phyloP scores from a whole-genome alignment of 2,888 invertebrate species.

The Elaeidobius kamerunicus region DNA sequence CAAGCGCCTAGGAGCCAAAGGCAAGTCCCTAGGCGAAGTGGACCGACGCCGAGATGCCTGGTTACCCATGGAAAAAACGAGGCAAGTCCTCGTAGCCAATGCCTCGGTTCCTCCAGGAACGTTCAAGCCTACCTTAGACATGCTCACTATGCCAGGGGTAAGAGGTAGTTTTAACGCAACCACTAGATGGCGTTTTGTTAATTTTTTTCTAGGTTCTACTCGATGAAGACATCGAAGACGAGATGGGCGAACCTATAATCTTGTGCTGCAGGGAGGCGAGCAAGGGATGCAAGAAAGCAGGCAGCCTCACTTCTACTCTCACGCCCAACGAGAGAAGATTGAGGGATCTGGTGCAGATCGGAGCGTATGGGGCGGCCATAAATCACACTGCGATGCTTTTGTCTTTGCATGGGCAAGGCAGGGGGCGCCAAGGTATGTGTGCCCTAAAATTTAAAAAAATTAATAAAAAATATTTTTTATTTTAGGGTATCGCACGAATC shows the following conservation, averaged over 20 bases:
- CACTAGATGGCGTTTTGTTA: not conserved
- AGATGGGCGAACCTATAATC: constrained; percentile 15
- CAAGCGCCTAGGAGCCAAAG: too few species aligned
- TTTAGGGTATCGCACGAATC: constrained; percentile 73
- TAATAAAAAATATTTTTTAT: not conserved
- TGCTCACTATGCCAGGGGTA: constrained; percentile 22
- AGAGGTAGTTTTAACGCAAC: not conserved
- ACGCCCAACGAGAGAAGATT: constrained; percentile 15
- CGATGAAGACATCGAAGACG: constrained; percentile 18
- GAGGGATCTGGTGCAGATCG: constrained; percentile 11
- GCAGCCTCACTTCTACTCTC: constrained; percentile 5
- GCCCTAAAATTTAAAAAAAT: not conserved
- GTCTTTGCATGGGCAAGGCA: constrained; percentile 81
- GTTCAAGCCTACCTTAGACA: constrained; percentile 7
- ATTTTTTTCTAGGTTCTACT: constrained; percentile 9
- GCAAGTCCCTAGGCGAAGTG: constrained; percentile 4
- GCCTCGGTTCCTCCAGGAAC: constrained; percentile 1
- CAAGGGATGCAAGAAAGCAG: constrained; percentile 6
- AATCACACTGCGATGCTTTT: constrained; percentile 81
- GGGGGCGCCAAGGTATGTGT: constrained; percentile 53
- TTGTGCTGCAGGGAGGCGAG: constrained; percentile 15
- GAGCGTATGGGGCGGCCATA: constrained; percentile 65
- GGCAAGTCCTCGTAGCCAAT: constrained; percentile 7
- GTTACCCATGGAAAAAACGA: constrained; percentile 19
- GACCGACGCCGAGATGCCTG: constrained; percentile 14